A percentile compares a stretch with the other conserved stretches of the same genome.
phyloP scores from a whole-genome alignment of 1,140 invertebrate genomes.

The Ladona fulva region DNA sequence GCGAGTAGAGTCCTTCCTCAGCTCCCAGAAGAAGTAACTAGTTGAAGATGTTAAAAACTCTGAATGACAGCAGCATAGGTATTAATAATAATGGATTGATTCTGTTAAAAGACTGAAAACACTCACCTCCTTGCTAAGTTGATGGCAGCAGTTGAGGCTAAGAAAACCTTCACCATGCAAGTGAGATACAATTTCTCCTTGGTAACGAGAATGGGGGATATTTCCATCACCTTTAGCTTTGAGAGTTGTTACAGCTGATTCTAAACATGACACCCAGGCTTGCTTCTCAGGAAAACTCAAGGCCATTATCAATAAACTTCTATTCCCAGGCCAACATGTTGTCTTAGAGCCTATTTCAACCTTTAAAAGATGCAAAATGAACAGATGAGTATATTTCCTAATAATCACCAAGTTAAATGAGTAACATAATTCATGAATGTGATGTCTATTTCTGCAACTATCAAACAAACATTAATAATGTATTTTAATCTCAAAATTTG shows the following conservation, averaged over 20 bases:
- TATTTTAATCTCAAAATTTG: too few relatives aligned
- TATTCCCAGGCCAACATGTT: conserved; percentile 50
- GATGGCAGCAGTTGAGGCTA: neutral
- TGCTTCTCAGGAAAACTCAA: conserved; percentile 55
- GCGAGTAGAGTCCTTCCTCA: conserved; percentile 44
- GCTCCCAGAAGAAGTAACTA: conserved; percentile 44
- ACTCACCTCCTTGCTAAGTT: neutral
- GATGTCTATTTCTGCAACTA: too few relatives aligned
- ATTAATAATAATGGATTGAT: too few relatives aligned
- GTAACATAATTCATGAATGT: too few relatives aligned
- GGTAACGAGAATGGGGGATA: conserved; percentile 21
- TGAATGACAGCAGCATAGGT: too few relatives aligned
- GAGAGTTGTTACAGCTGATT: conserved; percentile 35
- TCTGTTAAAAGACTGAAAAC: neutral
- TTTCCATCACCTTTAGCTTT: conserved; percentile 32
- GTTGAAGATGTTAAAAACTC: neutral
- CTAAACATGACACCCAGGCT: conserved; percentile 51
- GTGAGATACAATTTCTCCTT: conserved; percentile 38
- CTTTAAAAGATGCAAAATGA: conserved; percentile 18
- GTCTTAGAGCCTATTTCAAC: conserved; percentile 50
- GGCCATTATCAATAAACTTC: conserved; percentile 52
- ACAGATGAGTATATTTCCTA: too few relatives aligned
- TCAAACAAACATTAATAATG: too few relatives aligned
- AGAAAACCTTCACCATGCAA: conserved; percentile 29
- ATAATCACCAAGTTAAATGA: too few relatives aligned